Percentiles rank a stretch among this genome's conserved stretches.
Evolutionary conservation across 1,140 invertebrate species (phyloP).

Genomic region (Eumaeus atala): DNA sequence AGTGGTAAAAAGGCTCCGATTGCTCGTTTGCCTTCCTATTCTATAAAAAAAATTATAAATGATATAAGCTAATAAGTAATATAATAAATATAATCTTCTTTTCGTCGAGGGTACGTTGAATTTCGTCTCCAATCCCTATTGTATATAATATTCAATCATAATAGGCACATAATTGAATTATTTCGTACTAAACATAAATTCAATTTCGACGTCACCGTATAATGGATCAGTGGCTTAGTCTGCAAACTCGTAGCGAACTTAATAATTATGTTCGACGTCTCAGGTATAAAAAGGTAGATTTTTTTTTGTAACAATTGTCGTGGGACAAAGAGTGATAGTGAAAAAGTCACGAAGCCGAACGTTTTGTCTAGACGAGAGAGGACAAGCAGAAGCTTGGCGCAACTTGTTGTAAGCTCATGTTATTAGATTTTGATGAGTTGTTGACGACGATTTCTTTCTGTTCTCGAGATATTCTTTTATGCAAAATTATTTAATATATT

Average conservation of each 20-base stretch:
- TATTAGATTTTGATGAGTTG: slow-evolving; percentile 66
- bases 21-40: no score
- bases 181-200: slow-evolving; percentile 21
- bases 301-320: slow-evolving; percentile 45
- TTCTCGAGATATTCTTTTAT: slow-evolving; percentile 8
- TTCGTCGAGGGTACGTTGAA: background rate
- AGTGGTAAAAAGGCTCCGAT: no score
- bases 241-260: slow-evolving; percentile 40
- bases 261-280: slow-evolving; percentile 53
- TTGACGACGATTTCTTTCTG: slow-evolving; percentile 41
- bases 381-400: slow-evolving; percentile 39
- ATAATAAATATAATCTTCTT: slow-evolving; percentile 2
- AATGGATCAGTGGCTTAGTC: slow-evolving; percentile 45
- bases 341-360: slow-evolving; percentile 56
- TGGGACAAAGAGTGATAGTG: slow-evolving; percentile 52
- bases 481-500: no score
- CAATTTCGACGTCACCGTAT: slow-evolving; percentile 48
- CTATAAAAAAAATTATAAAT: no score
- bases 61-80: no score
- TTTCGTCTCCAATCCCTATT: background rate
- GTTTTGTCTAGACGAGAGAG: slow-evolving; percentile 60
- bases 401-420: slow-evolving; percentile 40
- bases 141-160: slow-evolving; percentile 5
- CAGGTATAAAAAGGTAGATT: slow-evolving; percentile 44
- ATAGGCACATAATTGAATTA: background rate